These are phyloP conservation scores for Cnemophilus loriae DNA, from an alignment of 2,113 vertebrate genomes.

Conservation along the genomic window DNA sequence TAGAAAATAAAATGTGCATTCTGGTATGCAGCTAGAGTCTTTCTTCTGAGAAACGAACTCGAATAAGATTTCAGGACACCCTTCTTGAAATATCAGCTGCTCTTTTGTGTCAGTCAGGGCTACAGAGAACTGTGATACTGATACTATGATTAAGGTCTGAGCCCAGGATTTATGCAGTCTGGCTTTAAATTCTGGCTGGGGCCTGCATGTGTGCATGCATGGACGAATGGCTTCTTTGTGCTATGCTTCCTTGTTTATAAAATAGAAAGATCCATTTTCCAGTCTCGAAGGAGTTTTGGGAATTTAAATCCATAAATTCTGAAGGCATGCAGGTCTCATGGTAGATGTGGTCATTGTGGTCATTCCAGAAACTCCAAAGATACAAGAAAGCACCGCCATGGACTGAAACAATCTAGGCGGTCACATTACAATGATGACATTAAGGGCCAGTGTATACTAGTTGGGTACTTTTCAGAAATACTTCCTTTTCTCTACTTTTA, in stretches of 20 bases:
- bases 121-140: background rate
- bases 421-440: background rate
- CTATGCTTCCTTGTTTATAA: background rate
- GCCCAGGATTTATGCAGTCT: background rate
- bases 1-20: background rate
- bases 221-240: background rate
- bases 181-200: background rate
- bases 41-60: background rate
- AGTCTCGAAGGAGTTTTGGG: background rate
- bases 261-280: background rate
- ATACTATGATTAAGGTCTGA: background rate
- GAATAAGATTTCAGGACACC: background rate
- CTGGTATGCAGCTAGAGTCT: background rate
- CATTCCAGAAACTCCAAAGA: background rate
- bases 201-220: rapidly evolving
- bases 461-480: background rate
- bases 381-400: background rate
- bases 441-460: background rate
- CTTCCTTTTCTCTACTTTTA: background rate
- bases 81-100: background rate
- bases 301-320: background rate
- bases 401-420: background rate
- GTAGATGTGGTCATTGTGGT: background rate
- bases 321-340: background rate
- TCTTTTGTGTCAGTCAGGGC: background rate